Conservation (phyloP, 1,140 invertebrate genomes). For the Bombyx mandarina region DNA sequence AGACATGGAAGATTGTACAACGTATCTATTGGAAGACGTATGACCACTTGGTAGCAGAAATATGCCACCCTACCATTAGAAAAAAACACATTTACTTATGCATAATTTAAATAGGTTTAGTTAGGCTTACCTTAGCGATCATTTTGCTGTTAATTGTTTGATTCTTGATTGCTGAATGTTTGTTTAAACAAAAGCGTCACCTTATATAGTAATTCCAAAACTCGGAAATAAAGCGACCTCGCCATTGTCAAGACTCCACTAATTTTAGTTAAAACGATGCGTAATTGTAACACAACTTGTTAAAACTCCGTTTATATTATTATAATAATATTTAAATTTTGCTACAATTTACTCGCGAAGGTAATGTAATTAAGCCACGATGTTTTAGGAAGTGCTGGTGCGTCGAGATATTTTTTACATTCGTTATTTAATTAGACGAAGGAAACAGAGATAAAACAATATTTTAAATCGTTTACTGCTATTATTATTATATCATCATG, state of each 20-base stretch:
- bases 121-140: conserved; percentile 35
- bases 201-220: conserved; percentile 35
- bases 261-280: conserved; percentile 25
- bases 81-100: neutral
- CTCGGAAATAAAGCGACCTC: conserved; percentile 29
- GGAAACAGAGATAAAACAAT: too few species aligned
- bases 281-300: conserved; percentile 23
- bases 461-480: too few species aligned
- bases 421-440: too few species aligned
- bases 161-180: conserved; percentile 25
- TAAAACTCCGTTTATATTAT: conserved; percentile 16
- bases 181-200: conserved; percentile 17
- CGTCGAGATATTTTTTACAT: too few species aligned
- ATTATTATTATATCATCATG: too few species aligned
- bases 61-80: neutral
- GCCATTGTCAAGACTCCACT: conserved; percentile 26
- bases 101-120: neutral
- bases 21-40: too few species aligned
- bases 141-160: conserved; percentile 29
- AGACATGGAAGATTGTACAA: too few species aligned
- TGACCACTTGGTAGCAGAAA: too few species aligned
- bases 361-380: neutral
- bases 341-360: neutral
- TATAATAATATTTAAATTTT: conserved; percentile 17
- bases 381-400: too few species aligned